A percentile compares a stretch with the other conserved stretches of the same genome.
These are phyloP conservation scores for Phaonia tiefii DNA, from an alignment of 2,888 invertebrate species.

Conservation along the genomic window DNA sequence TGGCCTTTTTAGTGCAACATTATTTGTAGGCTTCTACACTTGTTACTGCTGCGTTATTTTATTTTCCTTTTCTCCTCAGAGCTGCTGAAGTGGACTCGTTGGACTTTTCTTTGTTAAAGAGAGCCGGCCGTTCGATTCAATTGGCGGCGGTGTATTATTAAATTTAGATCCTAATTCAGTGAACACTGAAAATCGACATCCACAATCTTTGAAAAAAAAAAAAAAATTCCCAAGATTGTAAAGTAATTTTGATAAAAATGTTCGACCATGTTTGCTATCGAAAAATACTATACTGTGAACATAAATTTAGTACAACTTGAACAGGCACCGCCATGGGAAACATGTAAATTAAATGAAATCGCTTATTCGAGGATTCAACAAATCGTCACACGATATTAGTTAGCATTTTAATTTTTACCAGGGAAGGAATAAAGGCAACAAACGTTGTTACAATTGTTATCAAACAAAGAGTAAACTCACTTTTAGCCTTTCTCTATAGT, in stretches of 20 bases:
- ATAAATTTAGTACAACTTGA: background rate
- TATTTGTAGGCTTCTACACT: slow-evolving; percentile 64
- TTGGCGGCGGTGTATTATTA: slow-evolving; percentile 43
- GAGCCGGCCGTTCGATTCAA: background rate
- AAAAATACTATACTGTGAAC: background rate
- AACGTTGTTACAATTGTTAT: too few relatives aligned
- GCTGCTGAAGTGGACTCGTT: too few relatives aligned
- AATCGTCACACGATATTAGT: too few relatives aligned
- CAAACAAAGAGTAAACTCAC: too few relatives aligned
- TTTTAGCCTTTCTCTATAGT: too few relatives aligned
- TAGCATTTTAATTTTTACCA: too few relatives aligned
- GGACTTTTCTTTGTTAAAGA: slow-evolving; percentile 35
- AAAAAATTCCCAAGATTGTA: slow-evolving; percentile 41
- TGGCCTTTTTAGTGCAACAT: slow-evolving; percentile 54
- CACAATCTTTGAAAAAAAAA: slow-evolving; percentile 33
- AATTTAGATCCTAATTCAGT: slow-evolving; percentile 65
- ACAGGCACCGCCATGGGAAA: slow-evolving; percentile 51
- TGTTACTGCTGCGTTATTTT: slow-evolving; percentile 41
- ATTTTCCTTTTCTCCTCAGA: too few relatives aligned
- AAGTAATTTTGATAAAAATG: slow-evolving; percentile 57
- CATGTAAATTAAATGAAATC: slow-evolving; percentile 53
- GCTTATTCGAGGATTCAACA: too few relatives aligned
- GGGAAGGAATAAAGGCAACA: too few relatives aligned
- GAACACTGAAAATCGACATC: slow-evolving; percentile 28
- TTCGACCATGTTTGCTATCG: background rate